phyloP scores from a whole-genome alignment of 1,140 invertebrate genomes.

The Papilio dardanus region DNA sequence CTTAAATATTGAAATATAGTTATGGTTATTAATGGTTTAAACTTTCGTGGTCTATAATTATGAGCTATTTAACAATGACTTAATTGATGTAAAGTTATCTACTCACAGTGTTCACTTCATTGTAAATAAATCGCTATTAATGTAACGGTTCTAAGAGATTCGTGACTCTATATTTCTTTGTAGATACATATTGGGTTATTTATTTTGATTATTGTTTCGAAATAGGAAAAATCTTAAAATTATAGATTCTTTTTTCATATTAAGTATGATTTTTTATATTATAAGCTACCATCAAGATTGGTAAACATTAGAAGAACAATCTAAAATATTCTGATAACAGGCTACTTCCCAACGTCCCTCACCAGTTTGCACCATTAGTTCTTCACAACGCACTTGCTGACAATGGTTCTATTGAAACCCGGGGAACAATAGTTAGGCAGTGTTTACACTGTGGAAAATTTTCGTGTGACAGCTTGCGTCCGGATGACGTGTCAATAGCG shows the following conservation, averaged over 20 bases:
- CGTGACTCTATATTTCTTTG: too few relatives aligned
- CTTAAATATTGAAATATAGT: too few relatives aligned
- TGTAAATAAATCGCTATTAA: background rate
- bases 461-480: constrained; percentile 53
- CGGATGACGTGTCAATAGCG: constrained; percentile 43
- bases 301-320: background rate
- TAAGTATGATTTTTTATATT: too few relatives aligned
- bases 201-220: too few relatives aligned
- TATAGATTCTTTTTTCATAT: too few relatives aligned
- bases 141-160: background rate
- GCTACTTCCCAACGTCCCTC: constrained; percentile 3
- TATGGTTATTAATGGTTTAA: background rate
- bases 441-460: constrained; percentile 57
- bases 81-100: background rate
- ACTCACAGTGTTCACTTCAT: background rate
- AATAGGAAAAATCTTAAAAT: background rate
- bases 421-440: constrained; percentile 59
- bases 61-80: background rate
- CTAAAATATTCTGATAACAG: background rate
- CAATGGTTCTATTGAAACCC: constrained; percentile 62
- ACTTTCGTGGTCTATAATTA: background rate
- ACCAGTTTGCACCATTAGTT: constrained; percentile 43
- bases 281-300: too few relatives aligned
- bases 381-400: constrained; percentile 45
- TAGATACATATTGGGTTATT: too few relatives aligned